Evolutionary conservation across 2,797 vertebrate species (phyloP).

Genomic region (Falco novaeseelandiae): DNA sequence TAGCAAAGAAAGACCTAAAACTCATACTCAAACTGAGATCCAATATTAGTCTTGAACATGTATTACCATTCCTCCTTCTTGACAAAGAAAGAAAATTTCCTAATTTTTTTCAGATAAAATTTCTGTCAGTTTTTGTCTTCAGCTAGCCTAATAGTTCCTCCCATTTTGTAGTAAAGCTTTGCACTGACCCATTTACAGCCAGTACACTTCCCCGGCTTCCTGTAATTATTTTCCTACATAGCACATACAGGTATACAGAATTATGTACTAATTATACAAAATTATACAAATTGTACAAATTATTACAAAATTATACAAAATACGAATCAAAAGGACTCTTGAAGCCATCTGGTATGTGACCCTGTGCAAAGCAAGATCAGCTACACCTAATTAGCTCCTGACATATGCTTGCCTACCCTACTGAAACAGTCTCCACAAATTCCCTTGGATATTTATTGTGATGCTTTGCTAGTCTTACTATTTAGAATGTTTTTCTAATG

Average conservation of each 20-base stretch:
- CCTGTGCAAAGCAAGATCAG: background rate
- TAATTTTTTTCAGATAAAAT: background rate
- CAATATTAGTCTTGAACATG: background rate
- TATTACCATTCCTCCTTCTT: background rate
- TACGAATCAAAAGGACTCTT: background rate
- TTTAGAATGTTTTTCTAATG: conserved; percentile 16
- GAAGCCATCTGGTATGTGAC: conserved; percentile 13
- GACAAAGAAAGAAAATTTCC: background rate
- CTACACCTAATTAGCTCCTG: conserved; percentile 44
- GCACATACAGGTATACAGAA: background rate
- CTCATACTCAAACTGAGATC: background rate
- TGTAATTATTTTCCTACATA: background rate
- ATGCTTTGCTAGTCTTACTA: conserved; percentile 31
- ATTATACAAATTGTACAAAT: no score
- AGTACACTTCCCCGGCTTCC: background rate
- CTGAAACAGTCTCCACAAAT: conserved; percentile 2
- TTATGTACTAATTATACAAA: background rate
- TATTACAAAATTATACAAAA: background rate
- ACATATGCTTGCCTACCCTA: background rate
- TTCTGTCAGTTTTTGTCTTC: background rate
- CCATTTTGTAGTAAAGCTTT: background rate
- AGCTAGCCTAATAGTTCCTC: background rate
- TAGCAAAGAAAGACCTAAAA: background rate
- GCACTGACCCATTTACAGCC: background rate
- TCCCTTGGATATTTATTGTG: conserved; percentile 10